These are phyloP conservation scores for Protaetia brevitarsis DNA, from an alignment of 1,140 invertebrate species.

Conservation along the genomic window DNA sequence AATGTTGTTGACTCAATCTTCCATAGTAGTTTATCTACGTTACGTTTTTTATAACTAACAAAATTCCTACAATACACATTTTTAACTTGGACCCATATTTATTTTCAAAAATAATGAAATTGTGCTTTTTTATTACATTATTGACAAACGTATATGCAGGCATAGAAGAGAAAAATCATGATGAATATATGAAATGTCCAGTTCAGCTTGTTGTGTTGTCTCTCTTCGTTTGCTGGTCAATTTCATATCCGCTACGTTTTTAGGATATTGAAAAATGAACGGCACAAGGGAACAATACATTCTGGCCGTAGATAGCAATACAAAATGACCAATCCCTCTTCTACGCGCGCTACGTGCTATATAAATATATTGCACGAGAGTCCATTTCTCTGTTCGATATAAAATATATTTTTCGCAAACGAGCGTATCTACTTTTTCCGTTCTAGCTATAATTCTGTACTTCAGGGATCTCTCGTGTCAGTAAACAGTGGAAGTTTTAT, in stretches of 20 bases:
- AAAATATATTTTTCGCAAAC: neutral
- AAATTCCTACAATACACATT: no score
- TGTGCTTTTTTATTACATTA: no score
- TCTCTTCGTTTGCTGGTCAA: slow-evolving; percentile 35
- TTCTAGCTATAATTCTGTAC: slow-evolving; percentile 3
- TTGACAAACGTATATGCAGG: no score
- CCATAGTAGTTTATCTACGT: no score
- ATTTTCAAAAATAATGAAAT: no score
- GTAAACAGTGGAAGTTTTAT: neutral
- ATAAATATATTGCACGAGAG: slow-evolving; percentile 1
- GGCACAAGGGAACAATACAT: slow-evolving; percentile 43
- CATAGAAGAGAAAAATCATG: no score
- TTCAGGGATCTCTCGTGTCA: neutral
- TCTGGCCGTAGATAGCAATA: slow-evolving; percentile 33
- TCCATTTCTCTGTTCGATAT: slow-evolving; percentile 11
- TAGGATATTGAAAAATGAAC: slow-evolving; percentile 44
- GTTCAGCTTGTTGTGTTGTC: slow-evolving; percentile 14
- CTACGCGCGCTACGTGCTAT: neutral
- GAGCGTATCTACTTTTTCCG: slow-evolving; percentile 5
- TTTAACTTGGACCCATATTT: no score
- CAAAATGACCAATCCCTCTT: slow-evolving; percentile 14
- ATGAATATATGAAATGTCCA: neutral
- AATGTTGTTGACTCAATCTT: no score
- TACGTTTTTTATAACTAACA: no score
- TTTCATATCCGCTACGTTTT: slow-evolving; percentile 42